Evolutionary conservation across 64 coral and sea anemone genomes (phyloP).

Genomic region (Montipora capricornis): DNA sequence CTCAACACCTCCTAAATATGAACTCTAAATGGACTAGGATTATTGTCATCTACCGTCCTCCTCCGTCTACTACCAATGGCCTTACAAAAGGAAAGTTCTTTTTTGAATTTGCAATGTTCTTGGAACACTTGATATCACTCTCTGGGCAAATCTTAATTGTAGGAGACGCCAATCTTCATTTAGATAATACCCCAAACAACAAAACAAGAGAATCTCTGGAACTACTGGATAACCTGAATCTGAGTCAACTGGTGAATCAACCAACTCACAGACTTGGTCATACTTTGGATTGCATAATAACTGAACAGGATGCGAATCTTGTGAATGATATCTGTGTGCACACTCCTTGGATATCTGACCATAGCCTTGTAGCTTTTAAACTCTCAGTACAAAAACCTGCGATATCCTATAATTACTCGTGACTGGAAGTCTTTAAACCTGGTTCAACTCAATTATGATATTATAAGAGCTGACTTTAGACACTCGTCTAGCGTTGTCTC

Average conservation of each 20-base stretch:
- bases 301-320: slow-evolving; percentile 18
- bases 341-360: slow-evolving; percentile 50
- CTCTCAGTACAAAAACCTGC: slow-evolving; percentile 12
- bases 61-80: too few species aligned
- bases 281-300: slow-evolving; percentile 49
- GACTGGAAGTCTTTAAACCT: slow-evolving; percentile 38
- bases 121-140: too few species aligned
- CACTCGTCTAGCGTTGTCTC: slow-evolving; percentile 14
- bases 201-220: background rate
- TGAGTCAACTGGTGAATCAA: slow-evolving; percentile 8
- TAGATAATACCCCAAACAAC: too few species aligned
- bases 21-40: too few species aligned
- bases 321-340: slow-evolving; percentile 15
- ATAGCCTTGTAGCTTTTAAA: slow-evolving; percentile 27
- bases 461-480: slow-evolving; percentile 1
- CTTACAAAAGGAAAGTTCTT: too few species aligned
- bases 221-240: slow-evolving; percentile 11
- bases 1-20: too few species aligned
- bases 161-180: too few species aligned
- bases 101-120: too few species aligned
- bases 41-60: too few species aligned
- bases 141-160: too few species aligned
- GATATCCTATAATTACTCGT: slow-evolving; percentile 23
- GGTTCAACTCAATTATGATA: slow-evolving; percentile 20
- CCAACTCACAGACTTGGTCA: slow-evolving; percentile 29